These are phyloP conservation scores for Oxyteleia sp. DNA, from an alignment of 2,888 invertebrate species.

Conservation along the genomic window DNA sequence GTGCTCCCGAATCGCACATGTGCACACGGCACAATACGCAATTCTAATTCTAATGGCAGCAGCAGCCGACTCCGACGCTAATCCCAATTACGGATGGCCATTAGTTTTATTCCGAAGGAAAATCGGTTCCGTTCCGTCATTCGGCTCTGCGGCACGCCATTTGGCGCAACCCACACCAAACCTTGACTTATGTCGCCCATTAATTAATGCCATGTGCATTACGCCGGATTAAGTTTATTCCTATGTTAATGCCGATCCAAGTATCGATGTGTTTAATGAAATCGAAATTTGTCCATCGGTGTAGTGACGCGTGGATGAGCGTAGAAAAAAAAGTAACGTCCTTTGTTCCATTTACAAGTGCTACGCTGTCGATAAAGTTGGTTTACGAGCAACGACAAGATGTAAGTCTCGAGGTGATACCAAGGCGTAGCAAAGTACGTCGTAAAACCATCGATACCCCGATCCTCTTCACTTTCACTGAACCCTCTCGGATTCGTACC, in stretches of 20 bases:
- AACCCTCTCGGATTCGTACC: not conserved
- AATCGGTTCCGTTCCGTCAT: slow-evolving; percentile 79
- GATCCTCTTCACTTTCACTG: not conserved
- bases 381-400: slow-evolving; percentile 16
- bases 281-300: not conserved
- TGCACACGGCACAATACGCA: slow-evolving; percentile 75
- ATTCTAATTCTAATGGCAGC: slow-evolving; percentile 82
- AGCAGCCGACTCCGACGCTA: slow-evolving; percentile 77
- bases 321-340: not conserved
- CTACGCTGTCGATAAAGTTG: slow-evolving; percentile 13
- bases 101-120: slow-evolving; percentile 86
- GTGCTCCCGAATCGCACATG: slow-evolving; percentile 72
- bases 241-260: slow-evolving; percentile 11
- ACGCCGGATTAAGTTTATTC: slow-evolving; percentile 82
- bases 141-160: slow-evolving; percentile 37
- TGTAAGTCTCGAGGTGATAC: slow-evolving; percentile 8
- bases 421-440: slow-evolving; percentile 10
- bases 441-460: slow-evolving; percentile 12
- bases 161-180: slow-evolving; percentile 52
- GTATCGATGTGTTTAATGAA: not conserved
- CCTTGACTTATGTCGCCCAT: slow-evolving; percentile 85
- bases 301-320: too few relatives aligned
- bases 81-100: slow-evolving; percentile 87
- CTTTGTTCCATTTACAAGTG: slow-evolving; percentile 9
- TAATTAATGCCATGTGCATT: slow-evolving; percentile 87